Percentiles rank a stretch among this genome's conserved stretches.
These are phyloP conservation scores for Anguilla japonica DNA, from an alignment of 2,113 vertebrate species.

Conservation along the genomic window DNA sequence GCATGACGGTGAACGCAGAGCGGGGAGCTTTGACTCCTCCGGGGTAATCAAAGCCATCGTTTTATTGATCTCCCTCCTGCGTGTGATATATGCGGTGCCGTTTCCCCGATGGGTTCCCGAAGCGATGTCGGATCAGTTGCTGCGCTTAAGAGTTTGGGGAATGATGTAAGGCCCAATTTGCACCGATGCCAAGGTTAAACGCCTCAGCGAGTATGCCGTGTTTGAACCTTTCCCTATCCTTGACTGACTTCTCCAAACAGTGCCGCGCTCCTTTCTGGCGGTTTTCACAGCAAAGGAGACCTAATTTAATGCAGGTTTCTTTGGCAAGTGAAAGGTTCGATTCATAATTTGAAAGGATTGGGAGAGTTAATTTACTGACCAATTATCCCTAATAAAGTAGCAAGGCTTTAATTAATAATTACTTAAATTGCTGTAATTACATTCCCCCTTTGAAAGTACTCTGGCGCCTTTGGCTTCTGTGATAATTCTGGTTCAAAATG, in stretches of 20 bases:
- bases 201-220: too few species aligned
- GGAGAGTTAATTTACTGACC: slow-evolving; percentile 35
- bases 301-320: background rate
- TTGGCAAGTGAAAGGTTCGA: slow-evolving; percentile 12
- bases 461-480: slow-evolving; percentile 25
- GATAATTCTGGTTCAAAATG: slow-evolving; percentile 15
- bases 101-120: background rate
- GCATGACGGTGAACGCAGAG: background rate
- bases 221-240: background rate
- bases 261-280: background rate
- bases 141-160: background rate
- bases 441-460: slow-evolving; percentile 9
- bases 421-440: slow-evolving; percentile 37
- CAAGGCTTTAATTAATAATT: slow-evolving; percentile 37
- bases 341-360: slow-evolving; percentile 33
- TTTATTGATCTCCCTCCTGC: slow-evolving; percentile 6
- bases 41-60: slow-evolving; percentile 13
- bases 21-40: background rate
- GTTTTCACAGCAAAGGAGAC: background rate
- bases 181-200: slow-evolving; percentile 2
- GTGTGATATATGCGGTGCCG: slow-evolving; percentile 8
- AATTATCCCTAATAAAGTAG: slow-evolving; percentile 38
- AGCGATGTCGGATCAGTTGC: slow-evolving; percentile 9
- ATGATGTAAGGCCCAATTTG: slow-evolving; percentile 4
- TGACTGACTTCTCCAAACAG: background rate